Evolutionary conservation across 2,888 invertebrate species (phyloP), one percentile per base, ranked within the genome.

Genomic region (Chorisops tibialis): DNA sequence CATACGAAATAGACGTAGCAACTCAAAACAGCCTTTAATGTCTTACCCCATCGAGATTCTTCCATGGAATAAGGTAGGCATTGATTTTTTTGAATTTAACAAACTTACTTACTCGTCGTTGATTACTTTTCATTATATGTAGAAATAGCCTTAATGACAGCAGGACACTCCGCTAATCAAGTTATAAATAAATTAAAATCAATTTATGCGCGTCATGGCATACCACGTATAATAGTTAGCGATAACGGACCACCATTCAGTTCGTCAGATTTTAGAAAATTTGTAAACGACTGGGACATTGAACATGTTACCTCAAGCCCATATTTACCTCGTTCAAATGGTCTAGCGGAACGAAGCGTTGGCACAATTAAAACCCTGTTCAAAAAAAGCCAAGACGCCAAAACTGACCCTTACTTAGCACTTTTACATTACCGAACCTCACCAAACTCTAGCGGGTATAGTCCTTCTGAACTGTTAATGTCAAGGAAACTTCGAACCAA

Each of bases 381-480:
- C 4, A 38, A 22, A 7, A 65, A 66, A 50, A 60, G 58, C 19
- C 39, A 47, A 6, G 58, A 63, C 21, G 38, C 62, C 14, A 45
- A 52, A 11, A 39, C 64, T 14, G 63, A 64, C 47, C 51, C 61
- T 16, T 61, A 65, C 47, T 54, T 64, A 2, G 50, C 64, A 4
- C 58, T 67, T 18, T 50, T 63, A 16, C 61, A 64, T 11, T 43
- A 61, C 38, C 51, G 63, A 2, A 61, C 63, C 18, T 64, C 51
- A 6, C 41, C 59, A 6, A 61, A 50, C 18, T 50, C 54, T n/a
- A 43, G 21, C 39, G 11, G 59, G 2, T 60, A 35, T 18, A 62
- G 60, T 45, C 63, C 63, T 16, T 39, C 67, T 12, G 61, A 67
- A 37, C 60, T 67, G 2, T 35, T 64, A 16, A 64, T 65, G 48